Percentiles rank a stretch among this genome's conserved stretches.
These are phyloP conservation scores for Protobothrops flavoviridis DNA, from an alignment of 2,113 vertebrate species.

Conservation along the genomic window DNA sequence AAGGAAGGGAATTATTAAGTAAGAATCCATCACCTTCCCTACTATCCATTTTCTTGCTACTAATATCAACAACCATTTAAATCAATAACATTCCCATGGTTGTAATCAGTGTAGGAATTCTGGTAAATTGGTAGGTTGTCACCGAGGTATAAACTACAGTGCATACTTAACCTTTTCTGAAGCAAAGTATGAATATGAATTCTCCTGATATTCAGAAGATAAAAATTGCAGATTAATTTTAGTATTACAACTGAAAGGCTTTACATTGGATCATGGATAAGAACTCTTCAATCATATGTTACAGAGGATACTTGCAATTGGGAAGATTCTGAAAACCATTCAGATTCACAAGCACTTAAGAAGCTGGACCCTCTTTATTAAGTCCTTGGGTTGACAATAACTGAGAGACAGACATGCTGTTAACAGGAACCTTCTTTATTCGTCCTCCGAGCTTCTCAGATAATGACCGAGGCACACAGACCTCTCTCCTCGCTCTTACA, in stretches of 20 bases:
- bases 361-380: neutral
- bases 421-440: too few relatives aligned
- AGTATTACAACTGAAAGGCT: neutral
- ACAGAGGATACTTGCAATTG: neutral
- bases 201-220: neutral
- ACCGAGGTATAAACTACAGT: neutral
- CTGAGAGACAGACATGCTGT: too few relatives aligned
- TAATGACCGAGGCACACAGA: too few relatives aligned
- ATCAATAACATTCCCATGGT: neutral
- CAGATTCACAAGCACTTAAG: neutral
- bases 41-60: neutral
- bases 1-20: neutral
- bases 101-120: neutral
- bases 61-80: neutral
- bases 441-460: too few relatives aligned
- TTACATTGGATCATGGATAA: neutral
- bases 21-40: neutral
- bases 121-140: neutral
- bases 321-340: neutral
- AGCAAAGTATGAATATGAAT: neutral
- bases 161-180: neutral
- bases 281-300: neutral
- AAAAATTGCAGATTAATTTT: neutral
- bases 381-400: too few relatives aligned
- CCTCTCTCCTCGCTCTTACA: too few relatives aligned